Percentiles rank a stretch among this genome's conserved stretches.
Conservation (phyloP, 2,888 invertebrate genomes). For the Tinea trinotella region DNA sequence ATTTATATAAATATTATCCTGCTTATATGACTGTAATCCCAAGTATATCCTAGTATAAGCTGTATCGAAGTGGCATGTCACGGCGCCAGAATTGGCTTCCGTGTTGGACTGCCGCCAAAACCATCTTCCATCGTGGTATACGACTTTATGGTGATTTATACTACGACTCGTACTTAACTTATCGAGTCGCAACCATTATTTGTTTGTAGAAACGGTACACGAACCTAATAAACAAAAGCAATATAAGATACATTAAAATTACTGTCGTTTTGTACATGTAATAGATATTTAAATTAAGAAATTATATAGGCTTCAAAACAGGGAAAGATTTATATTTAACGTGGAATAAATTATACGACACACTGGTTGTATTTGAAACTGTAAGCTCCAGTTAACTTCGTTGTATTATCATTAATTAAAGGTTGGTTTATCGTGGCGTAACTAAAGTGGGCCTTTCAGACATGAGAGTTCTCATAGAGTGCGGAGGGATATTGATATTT, state of each 20-base stretch:
- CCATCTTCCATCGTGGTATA: conserved; percentile 23
- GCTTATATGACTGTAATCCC: background rate
- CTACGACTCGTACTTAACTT: conserved; percentile 5
- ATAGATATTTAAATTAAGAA: no score
- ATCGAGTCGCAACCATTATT: conserved; percentile 1
- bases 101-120: conserved; percentile 48
- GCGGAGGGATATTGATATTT: conserved; percentile 41
- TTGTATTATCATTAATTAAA: conserved; percentile 11
- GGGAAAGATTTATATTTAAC: background rate
- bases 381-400: background rate
- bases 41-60: conserved; percentile 22
- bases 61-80: conserved; percentile 52
- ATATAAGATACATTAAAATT: background rate
- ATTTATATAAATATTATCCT: background rate
- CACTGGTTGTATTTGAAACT: background rate
- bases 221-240: background rate
- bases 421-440: conserved; percentile 15
- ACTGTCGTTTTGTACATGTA: no score
- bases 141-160: conserved; percentile 14
- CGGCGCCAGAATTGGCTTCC: conserved; percentile 52
- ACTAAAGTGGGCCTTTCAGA: conserved; percentile 14
- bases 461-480: background rate
- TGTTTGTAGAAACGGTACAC: background rate
- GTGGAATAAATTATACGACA: background rate
- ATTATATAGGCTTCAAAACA: no score